Percentiles rank a stretch among this genome's conserved stretches.
Conservation (phyloP, 2,113 vertebrate genomes). For the Eublepharis macularius region DNA sequence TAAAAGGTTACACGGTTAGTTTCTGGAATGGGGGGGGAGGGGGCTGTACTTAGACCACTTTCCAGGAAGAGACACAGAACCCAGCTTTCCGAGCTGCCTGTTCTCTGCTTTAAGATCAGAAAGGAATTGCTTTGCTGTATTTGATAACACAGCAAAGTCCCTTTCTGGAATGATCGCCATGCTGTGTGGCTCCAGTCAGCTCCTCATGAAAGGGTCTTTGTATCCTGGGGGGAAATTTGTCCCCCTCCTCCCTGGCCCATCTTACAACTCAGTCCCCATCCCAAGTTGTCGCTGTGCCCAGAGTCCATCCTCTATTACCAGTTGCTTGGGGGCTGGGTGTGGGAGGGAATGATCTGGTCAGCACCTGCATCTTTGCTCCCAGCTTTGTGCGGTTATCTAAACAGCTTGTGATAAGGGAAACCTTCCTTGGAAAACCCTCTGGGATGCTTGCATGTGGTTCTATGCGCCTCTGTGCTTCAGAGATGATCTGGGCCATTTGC, state of each 20-base stretch:
- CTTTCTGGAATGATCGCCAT: not conserved
- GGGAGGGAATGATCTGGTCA: not conserved
- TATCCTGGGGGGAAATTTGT: constrained; percentile 44
- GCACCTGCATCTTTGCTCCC: not conserved
- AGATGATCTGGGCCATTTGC: not conserved
- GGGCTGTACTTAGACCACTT: not conserved
- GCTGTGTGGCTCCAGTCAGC: constrained; percentile 37
- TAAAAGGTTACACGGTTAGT: too few relatives aligned
- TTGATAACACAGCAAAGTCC: not conserved
- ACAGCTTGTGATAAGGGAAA: not conserved
- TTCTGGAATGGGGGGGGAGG: too few relatives aligned
- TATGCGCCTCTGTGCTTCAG: not conserved
- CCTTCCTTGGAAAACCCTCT: not conserved
- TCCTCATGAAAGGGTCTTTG: constrained; percentile 69
- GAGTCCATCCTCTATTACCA: not conserved
- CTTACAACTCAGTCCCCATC: not conserved
- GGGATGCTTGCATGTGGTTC: not conserved
- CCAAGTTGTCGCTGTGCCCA: not conserved
- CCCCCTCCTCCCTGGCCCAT: not conserved
- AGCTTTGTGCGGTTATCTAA: not conserved
- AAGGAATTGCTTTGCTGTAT: not conserved
- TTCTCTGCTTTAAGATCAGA: not conserved
- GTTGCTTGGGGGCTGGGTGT: not conserved
- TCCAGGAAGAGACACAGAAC: too few relatives aligned
- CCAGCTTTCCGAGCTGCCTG: not conserved